Conservation (phyloP, 1,140 invertebrate species). For the Drosophila novamexicana region DNA sequence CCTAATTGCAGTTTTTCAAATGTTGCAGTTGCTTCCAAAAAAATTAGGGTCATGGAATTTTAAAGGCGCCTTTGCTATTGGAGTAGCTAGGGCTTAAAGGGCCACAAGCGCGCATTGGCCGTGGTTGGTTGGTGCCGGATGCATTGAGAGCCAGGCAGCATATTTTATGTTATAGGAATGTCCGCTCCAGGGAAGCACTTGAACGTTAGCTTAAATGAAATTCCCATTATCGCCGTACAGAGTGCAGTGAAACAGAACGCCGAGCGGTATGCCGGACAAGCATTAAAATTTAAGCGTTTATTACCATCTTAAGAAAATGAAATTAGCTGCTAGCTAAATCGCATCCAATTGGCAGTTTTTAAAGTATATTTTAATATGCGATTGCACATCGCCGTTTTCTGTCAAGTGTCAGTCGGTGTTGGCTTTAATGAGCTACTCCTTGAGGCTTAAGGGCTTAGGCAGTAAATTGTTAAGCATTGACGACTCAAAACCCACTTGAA, state of each 20-base stretch:
- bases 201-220: slow-evolving; percentile 34
- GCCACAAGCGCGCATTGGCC: slow-evolving; percentile 2
- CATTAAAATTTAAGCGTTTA: slow-evolving; percentile 16
- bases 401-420: slow-evolving; percentile 24
- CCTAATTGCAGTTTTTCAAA: slow-evolving; percentile 67
- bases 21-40: slow-evolving; percentile 65
- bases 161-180: slow-evolving; percentile 28
- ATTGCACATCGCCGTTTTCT: neutral
- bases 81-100: slow-evolving; percentile 25
- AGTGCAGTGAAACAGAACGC: neutral
- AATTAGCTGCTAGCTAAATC: slow-evolving; percentile 5
- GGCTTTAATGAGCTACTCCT: slow-evolving; percentile 16
- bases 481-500: slow-evolving; percentile 8
- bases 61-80: slow-evolving; percentile 42
- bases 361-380: slow-evolving; percentile 1
- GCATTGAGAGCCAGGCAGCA: slow-evolving; percentile 31
- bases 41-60: slow-evolving; percentile 65
- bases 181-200: slow-evolving; percentile 33
- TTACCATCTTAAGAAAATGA: slow-evolving; percentile 10
- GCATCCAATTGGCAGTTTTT: neutral
- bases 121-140: slow-evolving; percentile 7
- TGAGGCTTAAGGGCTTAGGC: slow-evolving; percentile 3
- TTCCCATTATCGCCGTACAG: slow-evolving; percentile 3
- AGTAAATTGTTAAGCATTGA: slow-evolving; percentile 11
- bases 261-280: neutral